Evolutionary conservation across 1,140 invertebrate species (phyloP), one percentile per base, ranked within the genome.

Genomic region (Drosophila sp.): DNA sequence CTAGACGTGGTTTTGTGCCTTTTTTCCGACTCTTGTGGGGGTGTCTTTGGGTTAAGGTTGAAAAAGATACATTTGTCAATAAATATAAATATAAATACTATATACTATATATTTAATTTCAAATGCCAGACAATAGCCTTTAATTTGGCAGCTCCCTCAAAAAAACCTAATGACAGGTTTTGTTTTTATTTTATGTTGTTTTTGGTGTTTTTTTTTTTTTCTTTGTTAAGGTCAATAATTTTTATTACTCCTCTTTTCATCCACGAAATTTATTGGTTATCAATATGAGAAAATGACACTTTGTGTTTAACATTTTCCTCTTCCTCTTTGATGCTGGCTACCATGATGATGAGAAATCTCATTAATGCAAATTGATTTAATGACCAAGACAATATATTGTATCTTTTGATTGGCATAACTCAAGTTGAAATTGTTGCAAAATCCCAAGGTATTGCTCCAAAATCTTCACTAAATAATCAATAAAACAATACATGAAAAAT

Each of bases 201-300:
- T 17, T 17, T 17, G 17, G 17, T 17, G 17, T 17, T 17, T 17
- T 17, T 17, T 17, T 17, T 17, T 17, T 17, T 17, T 17, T 63
- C 61, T 47, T 4, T 69, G 78, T 78, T 86, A 86, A 85, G 81
- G 81, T 85, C 81, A 85, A 81, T 86, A 71, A 70, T 72, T 55
- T 27, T 65, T 64, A n/a, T 10, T 40, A 7, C 55, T 55, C 60
- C 60, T 66, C 38, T 62, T 29, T 63, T 67, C 70, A 44, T 23
- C 41, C 41, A 38, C 35, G 17, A 47, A 23, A 47, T 47, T 23
- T 47, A 23, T 47, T 23, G 17, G 1, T 47, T 47, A 47, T 47
- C 44, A 47, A 47, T 50, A 50, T 50, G 44, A 50, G 44, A 50
- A 50, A 50, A 50, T 50, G 44, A 50, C 44, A 50, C 44, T 50